Base-by-base conservation (phyloP, 2,888 invertebrate genomes). In the Meteorus cinctellus region DNA sequence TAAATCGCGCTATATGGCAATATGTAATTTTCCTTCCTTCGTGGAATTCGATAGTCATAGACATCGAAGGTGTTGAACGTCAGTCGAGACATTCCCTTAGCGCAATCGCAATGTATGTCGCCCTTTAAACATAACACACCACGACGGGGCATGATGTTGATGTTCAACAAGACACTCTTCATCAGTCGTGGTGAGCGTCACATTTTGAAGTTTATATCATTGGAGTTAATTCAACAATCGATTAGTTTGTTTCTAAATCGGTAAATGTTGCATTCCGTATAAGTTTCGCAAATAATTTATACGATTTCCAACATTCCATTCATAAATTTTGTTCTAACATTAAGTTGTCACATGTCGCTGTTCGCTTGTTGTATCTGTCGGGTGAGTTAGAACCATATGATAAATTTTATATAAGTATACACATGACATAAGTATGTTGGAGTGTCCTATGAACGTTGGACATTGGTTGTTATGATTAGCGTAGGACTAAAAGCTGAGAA, bases 351-450 rank as follows among this genome's bases (percentile, higher is more conserved):
- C n/a, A 81, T 86, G 86, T 86, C 86, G 41, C 60, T 88, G 66
- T 88, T 88, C 79, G 82, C 85, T 72, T 88, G 88, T 84, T 88
- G 88, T 81, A 82, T 88, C 75, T 87, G 87, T 74, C 82, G 86
- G 85, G 88, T 88, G 80, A 88, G 88, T 87, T 36, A 19, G 59
- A 48, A n/a, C 14, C 1, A n/a, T 48, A 16, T 41, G 59, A 67
- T 63, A 69, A 75, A 16, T 72, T 24, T 67, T 29, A 36, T 66
- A 41, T n/a, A 55, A 29, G 6, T 12, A 51, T 27, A 68, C 24
- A 24, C 24, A 24, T 24, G 1, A 24, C 24, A 24, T 24, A 24
- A 24, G 24, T 24, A 24, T 24, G 24, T 24, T 24, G 24, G 24
- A 24, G 24, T 24, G 24, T 24, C 24, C 24, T 24, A 24, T 1